phyloP scores from a whole-genome alignment of 2,113 vertebrate species.

The Tonatia bakeri region DNA sequence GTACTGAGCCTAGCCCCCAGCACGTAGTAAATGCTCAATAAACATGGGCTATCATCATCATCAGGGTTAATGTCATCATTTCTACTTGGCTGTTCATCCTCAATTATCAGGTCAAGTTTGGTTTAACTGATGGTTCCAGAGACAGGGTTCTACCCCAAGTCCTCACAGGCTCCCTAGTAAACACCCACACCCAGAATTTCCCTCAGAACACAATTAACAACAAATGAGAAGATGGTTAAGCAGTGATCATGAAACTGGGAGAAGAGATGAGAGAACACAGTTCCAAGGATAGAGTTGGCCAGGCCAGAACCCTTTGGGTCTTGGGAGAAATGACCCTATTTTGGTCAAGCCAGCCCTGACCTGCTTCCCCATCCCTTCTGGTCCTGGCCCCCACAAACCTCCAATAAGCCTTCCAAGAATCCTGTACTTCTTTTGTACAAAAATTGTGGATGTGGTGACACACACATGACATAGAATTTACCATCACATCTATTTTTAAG shows the following conservation, averaged over 20 bases:
- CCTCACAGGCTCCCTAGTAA: neutral
- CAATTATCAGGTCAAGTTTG: neutral
- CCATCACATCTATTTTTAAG: neutral
- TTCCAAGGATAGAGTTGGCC: neutral
- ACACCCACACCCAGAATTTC: neutral
- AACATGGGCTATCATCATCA: rapidly evolving
- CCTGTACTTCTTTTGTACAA: neutral
- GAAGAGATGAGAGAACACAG: neutral
- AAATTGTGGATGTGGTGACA: neutral
- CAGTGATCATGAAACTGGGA: rapidly evolving
- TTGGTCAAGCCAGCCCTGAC: neutral
- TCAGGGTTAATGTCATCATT: neutral
- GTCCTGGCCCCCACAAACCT: rapidly evolving
- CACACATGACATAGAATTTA: neutral
- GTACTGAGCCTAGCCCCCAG: too few relatives aligned
- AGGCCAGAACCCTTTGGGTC: neutral
- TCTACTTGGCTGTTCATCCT: neutral
- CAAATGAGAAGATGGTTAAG: neutral
- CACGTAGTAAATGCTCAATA: neutral
- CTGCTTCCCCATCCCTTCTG: neutral
- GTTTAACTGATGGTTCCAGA: neutral
- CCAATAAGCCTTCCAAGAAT: neutral
- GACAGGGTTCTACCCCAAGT: neutral
- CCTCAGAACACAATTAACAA: neutral
- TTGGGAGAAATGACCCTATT: neutral